phyloP scores from a whole-genome alignment of 2,888 invertebrate species.

The Caenorhabditis sp. region DNA sequence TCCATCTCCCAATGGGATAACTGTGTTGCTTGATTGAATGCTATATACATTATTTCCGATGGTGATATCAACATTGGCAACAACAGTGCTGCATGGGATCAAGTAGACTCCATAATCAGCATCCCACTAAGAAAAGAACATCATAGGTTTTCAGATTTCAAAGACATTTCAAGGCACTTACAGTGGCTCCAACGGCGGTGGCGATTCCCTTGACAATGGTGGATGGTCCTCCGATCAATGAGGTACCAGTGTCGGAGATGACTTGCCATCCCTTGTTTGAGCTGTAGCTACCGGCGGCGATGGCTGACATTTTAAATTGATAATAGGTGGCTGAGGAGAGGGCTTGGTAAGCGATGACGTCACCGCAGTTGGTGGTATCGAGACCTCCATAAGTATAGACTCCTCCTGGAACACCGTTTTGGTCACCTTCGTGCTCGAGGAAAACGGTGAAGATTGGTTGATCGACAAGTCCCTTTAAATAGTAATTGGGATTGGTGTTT shows the following conservation, averaged over 20 bases:
- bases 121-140: constrained; percentile 26
- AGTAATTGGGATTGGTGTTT: background rate
- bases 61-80: constrained; percentile 46
- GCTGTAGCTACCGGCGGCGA: constrained; percentile 41
- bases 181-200: constrained; percentile 43
- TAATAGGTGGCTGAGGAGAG: constrained; percentile 60
- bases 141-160: background rate
- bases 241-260: constrained; percentile 59
- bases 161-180: constrained; percentile 1
- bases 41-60: constrained; percentile 49
- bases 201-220: constrained; percentile 38
- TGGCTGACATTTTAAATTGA: constrained; percentile 57
- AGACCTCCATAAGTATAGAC: constrained; percentile 55
- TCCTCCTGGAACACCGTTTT: constrained; percentile 53
- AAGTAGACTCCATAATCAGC: constrained; percentile 47
- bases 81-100: constrained; percentile 43
- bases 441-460: constrained; percentile 61
- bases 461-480: constrained; percentile 44
- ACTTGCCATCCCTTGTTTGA: constrained; percentile 51
- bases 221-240: constrained; percentile 52
- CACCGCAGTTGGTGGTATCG: constrained; percentile 56
- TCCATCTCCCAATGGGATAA: constrained; percentile 44
- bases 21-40: constrained; percentile 40
- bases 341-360: constrained; percentile 51
- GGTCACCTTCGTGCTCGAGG: constrained; percentile 52